Base-by-base conservation (phyloP, 2,113 vertebrate species). In the Podarcis raffonei region DNA sequence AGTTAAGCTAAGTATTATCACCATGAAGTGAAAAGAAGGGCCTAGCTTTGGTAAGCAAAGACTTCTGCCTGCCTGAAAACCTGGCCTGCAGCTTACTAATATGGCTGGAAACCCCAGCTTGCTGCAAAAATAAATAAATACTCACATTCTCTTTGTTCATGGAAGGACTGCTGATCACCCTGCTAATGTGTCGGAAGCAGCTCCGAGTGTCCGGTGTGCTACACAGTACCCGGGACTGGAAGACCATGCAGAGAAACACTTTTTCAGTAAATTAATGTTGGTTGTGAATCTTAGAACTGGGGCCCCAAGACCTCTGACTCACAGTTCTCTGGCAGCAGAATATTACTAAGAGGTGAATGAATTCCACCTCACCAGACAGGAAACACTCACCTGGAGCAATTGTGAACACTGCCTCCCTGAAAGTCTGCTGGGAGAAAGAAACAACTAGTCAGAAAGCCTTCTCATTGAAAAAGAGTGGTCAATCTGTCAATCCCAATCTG, bases 121-220 rank as follows among this genome's bases (percentile, higher is more conserved):
- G 16, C 1, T 76, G 66, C 42, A 81, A 42, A 53, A 12, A 53
- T 48, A 48, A 48, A 48, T 48, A 53, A 92, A 83, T 39, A 95
- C 97, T 97, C 88, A 97, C 96, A 77, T 97, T 97, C 93, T 96
- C 94, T 86, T 96, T 96, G 89, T 96, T 95, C 82, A 57, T 20
- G 0, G 82, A 82, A 57, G 90, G 85, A n/a, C 57, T 89, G 68
- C 6, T 57, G 13, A 53, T 11, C 81, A 57, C 25, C 30, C 79
- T 57, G 84, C 57, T 88, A 84, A 90, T 94, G 89, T 84, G 83
- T 22, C n/a, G 42, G 25, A 78, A 65, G 77, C 30, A 69, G 75
- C 85, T 72, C 66, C 92, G 90, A 82, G 85, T 86, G 75, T 84
- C 68, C 69, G 92, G 90, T 81, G 85, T 86, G 79, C 96, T 97